Conservation (phyloP, 2,113 vertebrate genomes). For the Notothenia coriiceps region DNA sequence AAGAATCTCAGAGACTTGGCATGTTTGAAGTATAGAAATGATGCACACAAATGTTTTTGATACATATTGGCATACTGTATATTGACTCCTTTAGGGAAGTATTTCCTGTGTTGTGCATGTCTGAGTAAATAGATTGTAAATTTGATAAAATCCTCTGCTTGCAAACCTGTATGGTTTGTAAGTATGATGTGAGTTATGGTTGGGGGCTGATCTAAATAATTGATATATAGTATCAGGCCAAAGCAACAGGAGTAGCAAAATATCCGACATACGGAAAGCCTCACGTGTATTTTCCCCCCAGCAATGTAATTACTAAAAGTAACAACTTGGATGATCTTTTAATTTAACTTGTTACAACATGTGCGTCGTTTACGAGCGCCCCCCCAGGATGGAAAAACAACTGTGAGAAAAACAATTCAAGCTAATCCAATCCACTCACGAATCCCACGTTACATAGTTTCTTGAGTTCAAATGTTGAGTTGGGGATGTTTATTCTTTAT, state of each 20-base stretch:
- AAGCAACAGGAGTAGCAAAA: neutral
- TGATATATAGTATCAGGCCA: neutral
- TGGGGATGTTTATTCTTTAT: neutral
- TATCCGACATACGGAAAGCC: constrained; percentile 7
- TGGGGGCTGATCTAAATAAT: constrained; percentile 16
- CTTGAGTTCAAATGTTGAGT: neutral
- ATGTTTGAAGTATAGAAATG: neutral
- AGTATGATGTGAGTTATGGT: neutral
- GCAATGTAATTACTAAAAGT: neutral
- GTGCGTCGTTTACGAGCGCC: constrained; percentile 12
- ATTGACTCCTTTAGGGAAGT: neutral
- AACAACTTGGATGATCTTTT: neutral
- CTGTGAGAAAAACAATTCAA: neutral
- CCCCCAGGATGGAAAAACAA: constrained; percentile 5
- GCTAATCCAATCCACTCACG: neutral
- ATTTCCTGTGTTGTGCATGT: neutral
- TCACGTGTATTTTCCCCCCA: constrained; percentile 19
- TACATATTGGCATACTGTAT: neutral
- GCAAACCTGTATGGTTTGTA: neutral
- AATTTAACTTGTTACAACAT: constrained; percentile 2
- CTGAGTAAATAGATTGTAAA: neutral
- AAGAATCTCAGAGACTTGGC: neutral
- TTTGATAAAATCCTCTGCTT: neutral
- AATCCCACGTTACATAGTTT: neutral
- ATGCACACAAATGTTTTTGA: neutral